Conservation (phyloP, 2,888 invertebrate species). For the Yponomeuta malinellus region DNA sequence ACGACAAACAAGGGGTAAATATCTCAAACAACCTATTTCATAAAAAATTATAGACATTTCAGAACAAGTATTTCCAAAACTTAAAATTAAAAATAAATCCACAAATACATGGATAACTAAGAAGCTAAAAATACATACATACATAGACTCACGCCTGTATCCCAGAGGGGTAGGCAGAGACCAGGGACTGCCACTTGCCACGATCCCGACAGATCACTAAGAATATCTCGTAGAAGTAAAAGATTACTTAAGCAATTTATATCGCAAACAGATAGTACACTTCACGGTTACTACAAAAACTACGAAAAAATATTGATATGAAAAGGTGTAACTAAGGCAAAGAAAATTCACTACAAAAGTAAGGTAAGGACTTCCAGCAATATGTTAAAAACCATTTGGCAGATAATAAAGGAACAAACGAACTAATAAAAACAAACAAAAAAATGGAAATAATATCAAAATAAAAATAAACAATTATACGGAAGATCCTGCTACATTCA, state of each 20-base stretch:
- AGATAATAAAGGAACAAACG: not conserved
- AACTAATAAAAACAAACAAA: not conserved
- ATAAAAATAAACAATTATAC: too few species aligned
- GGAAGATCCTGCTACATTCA: not conserved
- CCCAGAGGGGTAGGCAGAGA: too few species aligned
- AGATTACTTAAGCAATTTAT: not conserved
- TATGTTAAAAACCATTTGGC: not conserved
- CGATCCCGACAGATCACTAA: not conserved
- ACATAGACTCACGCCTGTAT: too few species aligned
- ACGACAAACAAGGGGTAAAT: not conserved
- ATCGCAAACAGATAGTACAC: not conserved
- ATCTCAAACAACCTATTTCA: not conserved
- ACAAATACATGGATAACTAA: not conserved
- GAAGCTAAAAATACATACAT: not conserved
- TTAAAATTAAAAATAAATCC: not conserved
- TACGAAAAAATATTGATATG: not conserved
- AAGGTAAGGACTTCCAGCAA: not conserved
- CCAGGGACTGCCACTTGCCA: too few species aligned
- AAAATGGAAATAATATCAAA: not conserved
- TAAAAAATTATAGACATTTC: not conserved
- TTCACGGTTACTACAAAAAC: not conserved
- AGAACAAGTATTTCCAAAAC: not conserved
- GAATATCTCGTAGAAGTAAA: not conserved
- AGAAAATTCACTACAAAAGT: conserved; percentile 2
- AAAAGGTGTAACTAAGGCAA: not conserved